Evolutionary conservation across 2,113 vertebrate genomes (phyloP).

Genomic region (Eudyptes chrysolophus): DNA sequence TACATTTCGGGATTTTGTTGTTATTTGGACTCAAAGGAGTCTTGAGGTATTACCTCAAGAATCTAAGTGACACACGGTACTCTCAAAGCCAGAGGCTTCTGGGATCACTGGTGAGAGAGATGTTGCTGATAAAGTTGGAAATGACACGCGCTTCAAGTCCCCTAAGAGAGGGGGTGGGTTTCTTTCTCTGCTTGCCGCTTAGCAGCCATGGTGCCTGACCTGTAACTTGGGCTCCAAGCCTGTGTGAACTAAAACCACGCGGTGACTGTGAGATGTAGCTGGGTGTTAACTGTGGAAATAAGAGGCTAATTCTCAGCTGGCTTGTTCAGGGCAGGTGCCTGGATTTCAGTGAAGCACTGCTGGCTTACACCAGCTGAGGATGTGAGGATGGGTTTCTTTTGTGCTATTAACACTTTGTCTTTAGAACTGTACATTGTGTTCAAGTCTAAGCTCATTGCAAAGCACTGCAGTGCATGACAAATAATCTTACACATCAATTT

Average conservation of each 20-base stretch:
- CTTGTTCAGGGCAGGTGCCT: rapidly evolving
- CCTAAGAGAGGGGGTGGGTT: too few species aligned
- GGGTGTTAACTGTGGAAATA: not conserved
- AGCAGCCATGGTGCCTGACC: too few species aligned
- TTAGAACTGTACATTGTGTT: rapidly evolving
- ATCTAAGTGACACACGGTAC: not conserved
- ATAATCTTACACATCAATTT: not conserved
- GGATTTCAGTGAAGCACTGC: not conserved
- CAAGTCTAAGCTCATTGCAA: not conserved
- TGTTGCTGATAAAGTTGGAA: not conserved
- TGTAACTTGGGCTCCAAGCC: not conserved
- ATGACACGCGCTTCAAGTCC: rapidly evolving
- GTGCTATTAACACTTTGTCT: not conserved
- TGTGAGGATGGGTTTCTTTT: not conserved
- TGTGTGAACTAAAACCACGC: rapidly evolving
- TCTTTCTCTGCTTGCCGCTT: not conserved
- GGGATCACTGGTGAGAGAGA: not conserved
- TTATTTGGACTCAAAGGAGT: not conserved
- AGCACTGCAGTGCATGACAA: not conserved
- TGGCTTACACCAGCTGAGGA: not conserved
- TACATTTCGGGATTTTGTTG: not conserved
- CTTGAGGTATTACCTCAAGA: not conserved
- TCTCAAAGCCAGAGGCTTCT: not conserved
- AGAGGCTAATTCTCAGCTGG: not conserved
- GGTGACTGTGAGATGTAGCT: not conserved